Conservation (phyloP, 2,888 invertebrate species). For the Sympetrum striolatum region DNA sequence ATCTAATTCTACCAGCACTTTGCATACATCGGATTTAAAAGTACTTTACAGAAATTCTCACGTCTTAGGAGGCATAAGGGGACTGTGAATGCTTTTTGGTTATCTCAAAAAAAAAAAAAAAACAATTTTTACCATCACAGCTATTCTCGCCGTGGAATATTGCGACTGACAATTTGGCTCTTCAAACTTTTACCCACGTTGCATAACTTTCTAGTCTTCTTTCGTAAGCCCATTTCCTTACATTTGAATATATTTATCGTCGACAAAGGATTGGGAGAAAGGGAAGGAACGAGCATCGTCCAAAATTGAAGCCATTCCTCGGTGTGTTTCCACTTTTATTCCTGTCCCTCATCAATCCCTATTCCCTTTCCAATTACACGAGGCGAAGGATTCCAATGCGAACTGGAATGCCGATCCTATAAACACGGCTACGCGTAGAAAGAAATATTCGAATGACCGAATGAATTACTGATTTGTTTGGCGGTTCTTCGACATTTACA, state of each 20-base stretch:
- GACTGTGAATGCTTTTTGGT: too few species aligned
- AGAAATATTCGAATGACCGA: not conserved
- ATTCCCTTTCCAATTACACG: conserved; percentile 32
- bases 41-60: too few species aligned
- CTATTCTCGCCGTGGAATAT: too few species aligned
- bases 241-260: not conserved
- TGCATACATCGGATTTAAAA: too few species aligned
- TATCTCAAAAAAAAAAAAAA: too few species aligned
- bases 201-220: not conserved
- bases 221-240: not conserved
- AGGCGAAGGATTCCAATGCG: not conserved
- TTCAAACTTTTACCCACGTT: not conserved
- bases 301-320: too few species aligned
- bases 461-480: conserved; percentile 12
- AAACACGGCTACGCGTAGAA: not conserved
- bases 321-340: too few species aligned
- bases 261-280: not conserved
- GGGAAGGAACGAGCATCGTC: too few species aligned
- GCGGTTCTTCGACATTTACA: not conserved
- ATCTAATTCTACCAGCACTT: too few species aligned
- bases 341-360: not conserved
- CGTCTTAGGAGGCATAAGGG: too few species aligned
- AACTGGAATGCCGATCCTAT: conserved; percentile 9
- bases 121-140: too few species aligned
- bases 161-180: not conserved